Evolutionary conservation across 2,113 vertebrate species (phyloP), one percentile per base, ranked within the genome.

Genomic region (Serilophus lunatus): DNA sequence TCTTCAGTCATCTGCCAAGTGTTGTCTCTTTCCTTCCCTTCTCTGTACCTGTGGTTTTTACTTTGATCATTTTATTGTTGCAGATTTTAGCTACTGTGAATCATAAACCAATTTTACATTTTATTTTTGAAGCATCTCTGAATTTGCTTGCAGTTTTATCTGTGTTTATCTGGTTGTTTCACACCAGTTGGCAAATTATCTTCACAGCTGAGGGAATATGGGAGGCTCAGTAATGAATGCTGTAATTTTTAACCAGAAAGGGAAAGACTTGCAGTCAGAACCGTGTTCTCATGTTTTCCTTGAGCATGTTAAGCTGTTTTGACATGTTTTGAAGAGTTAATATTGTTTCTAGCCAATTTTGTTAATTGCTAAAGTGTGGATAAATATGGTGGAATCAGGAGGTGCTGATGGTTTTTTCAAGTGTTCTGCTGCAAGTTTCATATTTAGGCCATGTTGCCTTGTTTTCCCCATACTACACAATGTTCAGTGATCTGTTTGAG

Each of bases 401-500:
- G 77, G 25, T 91, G 45, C 31, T 84, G 60, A 29, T 84, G 77
- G 22, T 86, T 95, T 54, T 88, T 88, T 60, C 57, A 82, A 79
- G 44, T 70, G 56, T 88, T 95, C 80, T 93, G 29, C 88, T 93
- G 75, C 63, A 59, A 75, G 49, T 81, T 97, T 77, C 33, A 12
- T 91, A 45, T 81, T 90, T 77, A 77, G 82, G 35, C 84, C 71
- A 68, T 81, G 71, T 77, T 92, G 63, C 63, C 85, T 85, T 96
- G 85, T 93, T 95, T 93, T 85, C 86, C 87, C 64, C 88, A 53
- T 92, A 84, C 63, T 81, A 49, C 72, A 71, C 81, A 72, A 83
- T 87, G 57, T n/a, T 92, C 69, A 47, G 0, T 85, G 77, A 92
- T 85, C 40, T 96, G 51, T 82, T 84, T 93, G 84, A 91, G 89